phyloP scores from a whole-genome alignment of 2,113 vertebrate genomes.

The Callorhinus ursinus region DNA sequence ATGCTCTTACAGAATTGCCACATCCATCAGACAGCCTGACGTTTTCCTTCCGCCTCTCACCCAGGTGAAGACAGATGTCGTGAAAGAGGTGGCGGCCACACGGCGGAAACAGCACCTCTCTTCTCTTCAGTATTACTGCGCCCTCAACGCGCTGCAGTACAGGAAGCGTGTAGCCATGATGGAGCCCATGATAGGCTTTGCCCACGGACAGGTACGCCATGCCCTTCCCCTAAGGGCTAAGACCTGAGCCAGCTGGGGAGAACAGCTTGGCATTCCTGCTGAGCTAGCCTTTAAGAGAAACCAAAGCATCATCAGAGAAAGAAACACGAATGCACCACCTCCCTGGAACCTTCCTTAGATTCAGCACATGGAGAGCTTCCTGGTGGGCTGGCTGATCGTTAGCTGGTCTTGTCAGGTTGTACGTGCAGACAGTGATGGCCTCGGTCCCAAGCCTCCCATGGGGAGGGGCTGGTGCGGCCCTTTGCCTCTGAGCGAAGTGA shows the following conservation, averaged over 20 bases:
- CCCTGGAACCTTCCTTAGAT: background rate
- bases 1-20: background rate
- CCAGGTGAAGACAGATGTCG: slow-evolving; percentile 93
- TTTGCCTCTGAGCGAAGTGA: background rate
- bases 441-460: background rate
- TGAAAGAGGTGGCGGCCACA: slow-evolving; percentile 94
- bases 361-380: background rate
- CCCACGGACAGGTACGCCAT: slow-evolving; percentile 91
- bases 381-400: background rate
- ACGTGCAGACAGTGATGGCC: background rate
- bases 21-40: background rate
- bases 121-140: slow-evolving; percentile 97
- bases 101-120: slow-evolving; percentile 97
- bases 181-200: slow-evolving; percentile 96
- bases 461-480: background rate
- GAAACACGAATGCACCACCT: background rate
- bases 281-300: background rate
- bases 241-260: background rate
- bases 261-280: background rate
- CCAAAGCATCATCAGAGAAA: fast-evolving
- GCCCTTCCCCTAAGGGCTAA: fast-evolving
- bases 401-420: background rate
- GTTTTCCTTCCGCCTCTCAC: background rate
- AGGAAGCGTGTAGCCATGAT: slow-evolving; percentile 96
- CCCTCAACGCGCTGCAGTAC: slow-evolving; percentile 97